phyloP scores from a whole-genome alignment of 2,888 invertebrate species.

The Drosophila incognita region DNA sequence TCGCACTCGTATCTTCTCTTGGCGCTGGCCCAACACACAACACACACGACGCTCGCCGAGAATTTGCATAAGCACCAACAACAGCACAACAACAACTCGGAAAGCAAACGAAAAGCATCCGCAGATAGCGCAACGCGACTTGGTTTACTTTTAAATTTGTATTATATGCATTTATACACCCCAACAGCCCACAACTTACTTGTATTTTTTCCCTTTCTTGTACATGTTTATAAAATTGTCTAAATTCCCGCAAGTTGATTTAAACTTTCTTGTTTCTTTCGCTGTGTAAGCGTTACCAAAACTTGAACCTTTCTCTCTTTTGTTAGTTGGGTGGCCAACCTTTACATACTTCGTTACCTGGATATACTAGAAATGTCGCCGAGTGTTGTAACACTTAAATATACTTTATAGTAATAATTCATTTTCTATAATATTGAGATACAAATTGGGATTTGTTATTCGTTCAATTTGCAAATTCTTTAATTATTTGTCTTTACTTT shows the following conservation, averaged over 20 bases:
- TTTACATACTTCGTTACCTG: neutral
- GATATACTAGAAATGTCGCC: neutral
- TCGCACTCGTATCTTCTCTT: constrained; percentile 65
- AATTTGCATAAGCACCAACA: constrained; percentile 65
- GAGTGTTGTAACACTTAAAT: neutral
- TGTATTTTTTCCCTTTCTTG: constrained; percentile 26
- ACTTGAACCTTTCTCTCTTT: constrained; percentile 54
- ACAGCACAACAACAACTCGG: constrained; percentile 28
- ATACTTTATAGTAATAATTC: neutral
- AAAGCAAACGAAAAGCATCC: constrained; percentile 57
- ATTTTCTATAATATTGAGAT: neutral
- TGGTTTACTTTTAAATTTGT: constrained; percentile 80
- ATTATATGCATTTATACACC: constrained; percentile 63
- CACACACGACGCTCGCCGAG: constrained; percentile 54
- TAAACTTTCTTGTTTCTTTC: constrained; percentile 72
- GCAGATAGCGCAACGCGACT: constrained; percentile 71
- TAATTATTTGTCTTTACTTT: neutral
- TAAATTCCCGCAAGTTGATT: constrained; percentile 82
- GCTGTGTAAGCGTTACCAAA: constrained; percentile 45
- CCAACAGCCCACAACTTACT: constrained; percentile 18
- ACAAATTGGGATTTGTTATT: neutral
- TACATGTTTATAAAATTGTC: constrained; percentile 81
- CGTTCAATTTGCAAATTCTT: neutral
- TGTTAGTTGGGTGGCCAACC: constrained; percentile 44
- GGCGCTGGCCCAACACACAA: constrained; percentile 65